These are phyloP conservation scores for Rhorus exstirpatorius DNA, from an alignment of 2,888 invertebrate species.

Conservation along the genomic window DNA sequence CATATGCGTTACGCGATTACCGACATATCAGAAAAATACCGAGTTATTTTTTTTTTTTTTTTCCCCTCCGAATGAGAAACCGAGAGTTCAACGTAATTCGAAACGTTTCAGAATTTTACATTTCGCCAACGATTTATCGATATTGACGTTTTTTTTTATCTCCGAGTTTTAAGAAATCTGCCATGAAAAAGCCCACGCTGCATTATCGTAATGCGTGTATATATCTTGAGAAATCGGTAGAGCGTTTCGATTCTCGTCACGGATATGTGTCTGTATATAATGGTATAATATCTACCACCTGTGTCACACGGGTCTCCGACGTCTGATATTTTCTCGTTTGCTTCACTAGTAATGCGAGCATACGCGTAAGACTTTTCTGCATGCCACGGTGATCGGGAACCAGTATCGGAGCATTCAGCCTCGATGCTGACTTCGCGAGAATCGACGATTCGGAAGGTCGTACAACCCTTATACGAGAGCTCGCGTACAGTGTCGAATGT, in stretches of 20 bases:
- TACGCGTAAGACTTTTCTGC: conserved; percentile 28
- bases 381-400: conserved; percentile 29
- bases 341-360: conserved; percentile 63
- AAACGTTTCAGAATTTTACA: not conserved
- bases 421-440: conserved; percentile 64
- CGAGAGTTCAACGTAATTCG: not conserved
- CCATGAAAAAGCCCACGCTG: conserved; percentile 11
- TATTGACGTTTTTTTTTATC: not conserved
- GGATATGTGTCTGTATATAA: conserved; percentile 14
- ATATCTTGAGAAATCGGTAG: conserved; percentile 56
- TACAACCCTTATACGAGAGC: conserved; percentile 60
- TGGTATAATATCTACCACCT: conserved; percentile 41
- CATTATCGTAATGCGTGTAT: conserved; percentile 44
- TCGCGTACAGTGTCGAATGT: too few species aligned
- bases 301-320: conserved; percentile 63
- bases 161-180: not conserved
- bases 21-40: too few species aligned
- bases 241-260: conserved; percentile 55
- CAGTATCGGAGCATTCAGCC: conserved; percentile 70
- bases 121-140: not conserved
- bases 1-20: too few species aligned
- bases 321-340: conserved; percentile 63
- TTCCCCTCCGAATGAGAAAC: not conserved
- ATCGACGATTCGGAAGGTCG: conserved; percentile 75
- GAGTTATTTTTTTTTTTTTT: too few species aligned